Evolutionary conservation across 30 jellyfish, hydroid and myxozoan genomes (phyloP).

Genomic region (Morbakka virulenta): DNA sequence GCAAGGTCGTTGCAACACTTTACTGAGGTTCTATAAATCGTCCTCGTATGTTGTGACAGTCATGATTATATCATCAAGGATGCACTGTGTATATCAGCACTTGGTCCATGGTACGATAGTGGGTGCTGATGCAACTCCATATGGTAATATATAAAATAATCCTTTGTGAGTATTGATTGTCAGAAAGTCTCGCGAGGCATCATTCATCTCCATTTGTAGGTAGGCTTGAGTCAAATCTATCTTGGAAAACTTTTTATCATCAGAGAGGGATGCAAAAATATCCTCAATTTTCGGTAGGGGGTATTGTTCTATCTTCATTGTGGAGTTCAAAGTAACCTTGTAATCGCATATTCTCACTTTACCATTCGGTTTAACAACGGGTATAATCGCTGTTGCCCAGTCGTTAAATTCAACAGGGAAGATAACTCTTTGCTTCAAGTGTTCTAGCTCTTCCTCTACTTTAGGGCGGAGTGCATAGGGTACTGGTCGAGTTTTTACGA

Average conservation of each 20-base stretch:
- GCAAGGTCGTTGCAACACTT: constrained; percentile 3
- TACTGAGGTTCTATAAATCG: not conserved
- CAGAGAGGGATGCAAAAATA: constrained; percentile 22
- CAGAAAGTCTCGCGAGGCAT: constrained; percentile 21
- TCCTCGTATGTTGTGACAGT: constrained; percentile 28
- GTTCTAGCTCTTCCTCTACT: constrained; percentile 48
- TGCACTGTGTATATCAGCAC: not conserved
- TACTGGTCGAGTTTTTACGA: constrained; percentile 43
- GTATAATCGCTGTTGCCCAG: not conserved
- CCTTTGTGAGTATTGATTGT: constrained; percentile 62
- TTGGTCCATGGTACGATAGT: constrained; percentile 44
- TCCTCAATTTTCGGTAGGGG: constrained; percentile 59
- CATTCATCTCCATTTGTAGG: constrained; percentile 55
- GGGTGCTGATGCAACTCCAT: constrained; percentile 53
- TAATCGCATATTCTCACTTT: constrained; percentile 45
- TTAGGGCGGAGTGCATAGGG: constrained; percentile 54
- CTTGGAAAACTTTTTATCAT: constrained; percentile 45
- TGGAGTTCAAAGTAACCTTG: constrained; percentile 36
- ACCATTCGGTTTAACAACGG: constrained; percentile 11
- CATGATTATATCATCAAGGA: constrained; percentile 34
- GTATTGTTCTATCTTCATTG: constrained; percentile 29
- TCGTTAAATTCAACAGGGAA: not conserved
- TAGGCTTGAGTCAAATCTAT: constrained; percentile 41
- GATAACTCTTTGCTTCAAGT: not conserved
- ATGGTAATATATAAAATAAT: constrained; percentile 29